phyloP scores from a whole-genome alignment of 2,113 vertebrate species.

The Picathartes gymnocephalus region DNA sequence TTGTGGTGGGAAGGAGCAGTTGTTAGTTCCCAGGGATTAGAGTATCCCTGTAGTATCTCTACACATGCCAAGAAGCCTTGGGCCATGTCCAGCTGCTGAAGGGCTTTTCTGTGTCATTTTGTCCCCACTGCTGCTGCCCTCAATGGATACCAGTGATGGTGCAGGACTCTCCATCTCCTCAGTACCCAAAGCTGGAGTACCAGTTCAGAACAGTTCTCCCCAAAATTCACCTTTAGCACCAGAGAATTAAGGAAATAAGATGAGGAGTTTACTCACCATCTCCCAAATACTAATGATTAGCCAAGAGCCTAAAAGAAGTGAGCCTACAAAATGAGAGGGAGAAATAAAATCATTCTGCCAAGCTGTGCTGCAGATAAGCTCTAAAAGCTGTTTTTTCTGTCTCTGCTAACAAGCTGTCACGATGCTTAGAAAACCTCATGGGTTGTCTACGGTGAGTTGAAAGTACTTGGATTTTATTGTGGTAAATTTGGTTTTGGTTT shows the following conservation, averaged over 20 bases:
- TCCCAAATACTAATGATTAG: neutral
- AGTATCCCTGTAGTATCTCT: neutral
- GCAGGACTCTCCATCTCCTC: neutral
- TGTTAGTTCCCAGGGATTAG: neutral
- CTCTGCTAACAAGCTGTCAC: constrained; percentile 63
- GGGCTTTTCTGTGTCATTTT: neutral
- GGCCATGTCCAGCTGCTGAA: neutral
- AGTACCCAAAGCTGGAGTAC: neutral
- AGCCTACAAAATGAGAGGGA: neutral
- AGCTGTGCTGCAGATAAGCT: constrained; percentile 43
- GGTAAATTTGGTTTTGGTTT: neutral
- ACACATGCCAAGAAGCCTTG: neutral
- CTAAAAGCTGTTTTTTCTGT: constrained; percentile 66
- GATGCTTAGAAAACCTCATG: constrained; percentile 53
- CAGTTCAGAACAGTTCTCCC: neutral
- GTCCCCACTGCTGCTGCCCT: neutral
- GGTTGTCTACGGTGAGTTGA: constrained; percentile 54
- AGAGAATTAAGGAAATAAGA: neutral
- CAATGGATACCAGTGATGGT: neutral
- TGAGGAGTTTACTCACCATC: neutral
- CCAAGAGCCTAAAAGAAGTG: neutral
- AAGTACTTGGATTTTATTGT: constrained; percentile 28
- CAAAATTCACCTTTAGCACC: neutral
- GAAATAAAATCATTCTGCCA: neutral
- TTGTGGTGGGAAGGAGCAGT: neutral